Conservation (phyloP, 2,888 invertebrate genomes). For the Cheilosia grossa region DNA sequence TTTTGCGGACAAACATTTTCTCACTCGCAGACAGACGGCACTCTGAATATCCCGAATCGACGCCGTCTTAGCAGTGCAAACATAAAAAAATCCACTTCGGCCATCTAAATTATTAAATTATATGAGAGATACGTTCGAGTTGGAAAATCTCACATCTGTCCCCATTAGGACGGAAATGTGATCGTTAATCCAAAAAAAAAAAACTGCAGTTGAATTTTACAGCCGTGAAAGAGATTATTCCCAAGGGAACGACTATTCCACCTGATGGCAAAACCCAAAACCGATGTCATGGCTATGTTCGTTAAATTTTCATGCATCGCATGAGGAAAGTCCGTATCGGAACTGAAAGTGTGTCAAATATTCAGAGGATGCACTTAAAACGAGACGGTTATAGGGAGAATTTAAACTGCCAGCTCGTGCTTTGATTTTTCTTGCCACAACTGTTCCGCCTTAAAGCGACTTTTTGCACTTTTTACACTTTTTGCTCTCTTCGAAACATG, state of each 20-base stretch:
- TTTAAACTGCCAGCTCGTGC: slow-evolving; percentile 2
- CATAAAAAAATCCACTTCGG: not conserved
- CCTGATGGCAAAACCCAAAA: not conserved
- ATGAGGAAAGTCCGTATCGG: slow-evolving; percentile 14
- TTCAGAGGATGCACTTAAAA: not conserved
- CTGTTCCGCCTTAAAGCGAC: not conserved
- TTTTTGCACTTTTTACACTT: not conserved
- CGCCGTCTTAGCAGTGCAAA: not conserved
- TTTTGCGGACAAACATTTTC: no score
- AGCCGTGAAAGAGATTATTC: slow-evolving; percentile 41
- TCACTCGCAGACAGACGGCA: no score
- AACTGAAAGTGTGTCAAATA: slow-evolving; percentile 52
- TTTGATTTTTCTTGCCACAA: no score
- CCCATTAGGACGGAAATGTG: slow-evolving; percentile 18
- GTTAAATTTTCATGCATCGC: slow-evolving; percentile 71
- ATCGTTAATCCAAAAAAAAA: slow-evolving; percentile 36
- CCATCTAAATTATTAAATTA: slow-evolving; percentile 8
- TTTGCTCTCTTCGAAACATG: not conserved
- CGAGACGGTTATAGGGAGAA: slow-evolving; percentile 37
- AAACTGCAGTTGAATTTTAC: slow-evolving; percentile 42
- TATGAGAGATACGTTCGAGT: not conserved
- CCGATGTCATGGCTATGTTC: slow-evolving; percentile 61
- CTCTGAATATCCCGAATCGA: no score
- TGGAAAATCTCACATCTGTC: not conserved
- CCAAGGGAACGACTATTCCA: slow-evolving; percentile 29